Base-by-base conservation (phyloP, 2,113 vertebrate species). In the Suricata suricatta region DNA sequence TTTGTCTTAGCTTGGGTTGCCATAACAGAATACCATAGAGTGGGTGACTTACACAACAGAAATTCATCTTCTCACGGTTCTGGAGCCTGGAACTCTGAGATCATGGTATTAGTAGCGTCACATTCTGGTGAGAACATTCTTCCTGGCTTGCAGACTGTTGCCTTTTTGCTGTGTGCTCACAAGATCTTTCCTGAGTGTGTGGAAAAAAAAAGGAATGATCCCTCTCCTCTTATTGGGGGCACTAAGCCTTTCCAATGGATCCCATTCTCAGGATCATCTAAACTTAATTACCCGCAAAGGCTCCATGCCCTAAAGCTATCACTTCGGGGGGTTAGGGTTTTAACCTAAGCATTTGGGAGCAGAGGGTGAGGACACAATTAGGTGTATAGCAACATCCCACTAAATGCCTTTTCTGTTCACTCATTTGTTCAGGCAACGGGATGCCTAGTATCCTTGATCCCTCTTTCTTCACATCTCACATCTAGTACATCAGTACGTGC, bases 21-120 rank as follows among this genome's bases (percentile, higher is more conserved):
- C 47, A 19, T 27, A 89, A 57, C 60, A 84, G 72, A 76, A 47
- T 35, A 47, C 21, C 27, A 4, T 8, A 57, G 57, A 33, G 47
- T 60, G 2, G 35, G 54, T 81, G 44, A 5, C 35, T 83, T 76
- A 47, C 64, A n/a, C 63, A 63, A 68, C 4, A 76, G 44, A 82
- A 19, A 76, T 57, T 23, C 8, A 29, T 19, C 90, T 84, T 77
- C 31, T 38, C 3, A 3, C 5, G 31, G 44, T 92, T 74, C 29
- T 80, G 13, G 66, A 74, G 52, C 7, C 41, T 85, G 35, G 19
- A 38, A 23, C 23, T 44, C 76, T 12, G 16, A 81, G 68, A 11
- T 88, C 8, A 38, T 6, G 3, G 2, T 15, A 25, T 35, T 14
- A 11, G 9, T 7, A 10, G 1, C 1, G 14, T 38, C 2, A 0